Evolutionary conservation across 2,113 vertebrate genomes (phyloP).

Genomic region (Perca flavescens): DNA sequence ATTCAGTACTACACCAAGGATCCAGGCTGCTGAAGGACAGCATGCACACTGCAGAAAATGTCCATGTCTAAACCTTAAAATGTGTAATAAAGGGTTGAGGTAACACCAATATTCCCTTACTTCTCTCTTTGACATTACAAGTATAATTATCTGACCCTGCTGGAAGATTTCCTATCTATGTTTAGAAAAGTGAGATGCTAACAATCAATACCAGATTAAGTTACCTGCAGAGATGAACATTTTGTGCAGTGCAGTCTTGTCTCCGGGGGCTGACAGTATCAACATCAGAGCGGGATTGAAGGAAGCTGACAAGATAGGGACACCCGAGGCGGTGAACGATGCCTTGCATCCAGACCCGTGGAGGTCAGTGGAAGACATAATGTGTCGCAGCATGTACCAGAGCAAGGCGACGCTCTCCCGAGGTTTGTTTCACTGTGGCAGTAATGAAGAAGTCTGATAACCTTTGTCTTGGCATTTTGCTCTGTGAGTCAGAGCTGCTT

Average conservation of each 20-base stretch:
- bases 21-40: constrained; percentile 58
- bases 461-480: constrained; percentile 72
- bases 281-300: constrained; percentile 53
- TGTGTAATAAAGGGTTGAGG: background rate
- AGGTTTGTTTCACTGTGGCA: constrained; percentile 48
- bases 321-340: constrained; percentile 46
- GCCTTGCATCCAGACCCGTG: constrained; percentile 37
- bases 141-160: constrained; percentile 8
- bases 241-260: constrained; percentile 43
- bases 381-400: constrained; percentile 24
- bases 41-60: constrained; percentile 28
- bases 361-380: constrained; percentile 54
- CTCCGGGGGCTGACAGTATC: constrained; percentile 35
- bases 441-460: constrained; percentile 60
- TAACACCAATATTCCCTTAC: background rate
- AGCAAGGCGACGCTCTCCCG: constrained; percentile 28
- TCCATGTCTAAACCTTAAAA: constrained; percentile 1
- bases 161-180: constrained; percentile 5
- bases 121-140: background rate
- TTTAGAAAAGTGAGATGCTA: constrained; percentile 14
- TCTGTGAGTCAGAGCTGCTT: constrained; percentile 71
- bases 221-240: constrained; percentile 28
- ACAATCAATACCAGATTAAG: constrained; percentile 35
- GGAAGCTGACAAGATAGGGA: constrained; percentile 47
- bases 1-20: constrained; percentile 34